Evolutionary conservation across 2,888 invertebrate species (phyloP).

Genomic region (Timema cristinae): DNA sequence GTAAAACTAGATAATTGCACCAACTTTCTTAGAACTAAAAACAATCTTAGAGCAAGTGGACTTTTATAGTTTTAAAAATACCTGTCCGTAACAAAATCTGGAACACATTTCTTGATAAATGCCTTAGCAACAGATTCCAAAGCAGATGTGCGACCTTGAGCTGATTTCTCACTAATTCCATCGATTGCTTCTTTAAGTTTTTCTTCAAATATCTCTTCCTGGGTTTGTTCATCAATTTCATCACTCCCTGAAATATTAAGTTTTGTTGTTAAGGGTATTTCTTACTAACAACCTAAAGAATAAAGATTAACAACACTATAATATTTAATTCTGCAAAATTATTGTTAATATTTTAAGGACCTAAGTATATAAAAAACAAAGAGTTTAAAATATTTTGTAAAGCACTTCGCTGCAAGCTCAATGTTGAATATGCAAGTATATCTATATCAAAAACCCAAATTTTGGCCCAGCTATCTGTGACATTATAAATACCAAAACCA

Average conservation of each 20-base stretch:
- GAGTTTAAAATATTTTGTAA: too few species aligned
- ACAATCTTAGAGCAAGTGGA: too few species aligned
- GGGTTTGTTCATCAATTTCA: constrained; percentile 55
- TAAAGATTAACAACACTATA: neutral
- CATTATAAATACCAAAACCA: too few species aligned
- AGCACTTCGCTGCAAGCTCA: too few species aligned
- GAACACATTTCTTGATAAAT: constrained; percentile 73
- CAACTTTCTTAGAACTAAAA: too few species aligned
- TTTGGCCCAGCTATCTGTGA: too few species aligned
- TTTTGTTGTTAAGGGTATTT: neutral
- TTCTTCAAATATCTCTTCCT: constrained; percentile 78
- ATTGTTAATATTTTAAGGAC: neutral
- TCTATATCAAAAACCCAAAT: too few species aligned
- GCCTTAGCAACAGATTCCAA: constrained; percentile 68
- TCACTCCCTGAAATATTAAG: constrained; percentile 31
- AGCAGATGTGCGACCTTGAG: constrained; percentile 71
- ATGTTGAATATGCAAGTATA: too few species aligned
- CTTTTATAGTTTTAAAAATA: constrained; percentile 36
- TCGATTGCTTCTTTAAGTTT: constrained; percentile 85
- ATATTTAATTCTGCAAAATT: neutral
- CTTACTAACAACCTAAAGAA: neutral
- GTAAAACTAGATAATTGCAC: too few species aligned
- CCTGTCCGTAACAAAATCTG: constrained; percentile 71
- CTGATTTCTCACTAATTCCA: constrained; percentile 82
- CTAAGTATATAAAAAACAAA: too few species aligned